Base-by-base conservation (phyloP, 1,140 invertebrate genomes). In the Drosophila pallidifrons region DNA sequence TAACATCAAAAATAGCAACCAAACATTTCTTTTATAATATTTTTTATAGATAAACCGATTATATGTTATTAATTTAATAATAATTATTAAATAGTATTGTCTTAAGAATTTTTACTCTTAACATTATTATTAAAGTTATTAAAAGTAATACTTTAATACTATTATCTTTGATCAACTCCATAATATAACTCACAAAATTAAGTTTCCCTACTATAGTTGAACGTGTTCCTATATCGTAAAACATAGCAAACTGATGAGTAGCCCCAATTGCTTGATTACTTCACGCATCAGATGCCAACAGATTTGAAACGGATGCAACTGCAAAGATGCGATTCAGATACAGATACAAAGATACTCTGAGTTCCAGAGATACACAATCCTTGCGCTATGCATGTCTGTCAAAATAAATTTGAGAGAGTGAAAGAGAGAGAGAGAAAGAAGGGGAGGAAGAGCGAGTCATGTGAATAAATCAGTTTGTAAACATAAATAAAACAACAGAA, bases 401-500 rank as follows among this genome's bases (percentile, higher is more conserved):
- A 83, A 85, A 83, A 85, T 80, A 85, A 82, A 83, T 83, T 82
- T 57, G 74, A 57, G 8, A 28, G 52, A 57, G 52, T 16, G 10
- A 20, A 5, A 0, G 32, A 57, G 6, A 38, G 6, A 38, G 30
- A 38, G 32, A 38, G 15, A 16, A 6, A 3, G n/a, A 7, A 32
- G 28, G 6, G 52, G 15, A 2, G 32, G 8, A 15, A 38, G 54
- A 2, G 58, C 47, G 59, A 46, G 67, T 52, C 35, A 41, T 38
- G 70, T 67, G 79, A 78, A 85, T 81, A 85, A 85, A 85, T 85
- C 82, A 83, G 81, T 77, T 77, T 82, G 81, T 82, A 80, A 85
- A 85, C 80, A 85, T 80, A 82, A 85, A 82, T 82, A 83, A 81
- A 81, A 81, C 79, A 82, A 78, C 75, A 79, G 75, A 83, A 81